Conservation (phyloP, 2,888 invertebrate genomes). For the Desoria tigrina region DNA sequence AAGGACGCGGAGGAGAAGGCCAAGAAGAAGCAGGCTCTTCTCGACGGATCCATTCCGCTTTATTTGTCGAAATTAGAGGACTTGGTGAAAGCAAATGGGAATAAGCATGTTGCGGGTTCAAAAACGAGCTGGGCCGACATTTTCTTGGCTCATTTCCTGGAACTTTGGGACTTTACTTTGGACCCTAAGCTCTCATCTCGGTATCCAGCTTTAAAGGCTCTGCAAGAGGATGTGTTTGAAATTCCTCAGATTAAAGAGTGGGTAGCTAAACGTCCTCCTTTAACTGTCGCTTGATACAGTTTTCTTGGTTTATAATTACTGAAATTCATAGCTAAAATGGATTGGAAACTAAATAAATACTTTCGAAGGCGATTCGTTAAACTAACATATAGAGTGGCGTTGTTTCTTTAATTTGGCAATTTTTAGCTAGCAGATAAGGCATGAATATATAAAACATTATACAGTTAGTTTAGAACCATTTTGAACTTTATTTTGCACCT, state of each 20-base stretch:
- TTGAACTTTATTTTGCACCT: too few relatives aligned
- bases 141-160: slow-evolving; percentile 18
- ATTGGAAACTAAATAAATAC: too few relatives aligned
- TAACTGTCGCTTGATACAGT: too few relatives aligned
- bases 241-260: slow-evolving; percentile 63
- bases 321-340: too few relatives aligned
- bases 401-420: too few relatives aligned
- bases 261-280: slow-evolving; percentile 61
- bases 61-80: slow-evolving; percentile 25
- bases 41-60: slow-evolving; percentile 22
- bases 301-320: too few relatives aligned
- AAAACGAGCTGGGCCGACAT: slow-evolving; percentile 26
- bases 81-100: slow-evolving; percentile 14
- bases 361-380: too few relatives aligned
- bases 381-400: too few relatives aligned
- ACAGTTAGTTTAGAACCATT: too few relatives aligned
- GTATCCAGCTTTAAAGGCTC: slow-evolving; percentile 61
- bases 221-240: slow-evolving; percentile 61
- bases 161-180: not conserved
- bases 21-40: slow-evolving; percentile 25
- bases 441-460: too few relatives aligned
- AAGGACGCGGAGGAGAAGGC: slow-evolving; percentile 34
- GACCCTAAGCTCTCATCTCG: slow-evolving; percentile 56
- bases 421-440: too few relatives aligned
- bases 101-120: slow-evolving; percentile 14